Percentiles rank a stretch among this genome's conserved stretches.
Conservation (phyloP, 1,140 invertebrate genomes). For the Danaus plexippus region DNA sequence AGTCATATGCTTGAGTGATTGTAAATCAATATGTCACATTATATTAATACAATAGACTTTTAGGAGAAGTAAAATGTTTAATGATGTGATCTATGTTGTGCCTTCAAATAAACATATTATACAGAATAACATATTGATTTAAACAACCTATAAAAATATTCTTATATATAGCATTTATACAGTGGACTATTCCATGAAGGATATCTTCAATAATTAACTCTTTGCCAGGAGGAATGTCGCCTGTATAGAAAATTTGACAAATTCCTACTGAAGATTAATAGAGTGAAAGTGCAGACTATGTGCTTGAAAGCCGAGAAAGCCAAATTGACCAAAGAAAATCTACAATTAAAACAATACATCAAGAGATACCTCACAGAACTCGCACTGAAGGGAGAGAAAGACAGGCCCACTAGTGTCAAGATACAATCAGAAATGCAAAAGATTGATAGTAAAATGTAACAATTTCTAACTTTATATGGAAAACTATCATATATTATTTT, state of each 20-base stretch:
- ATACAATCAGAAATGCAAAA: conserved; percentile 41
- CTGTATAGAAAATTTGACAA: conserved; percentile 63
- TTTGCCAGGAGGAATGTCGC: conserved; percentile 53
- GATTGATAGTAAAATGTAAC: conserved; percentile 20
- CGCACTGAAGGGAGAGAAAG: conserved; percentile 50
- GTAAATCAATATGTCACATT: too few species aligned
- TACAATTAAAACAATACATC: conserved; percentile 62
- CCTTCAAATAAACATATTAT: too few species aligned
- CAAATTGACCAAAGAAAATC: conserved; percentile 57
- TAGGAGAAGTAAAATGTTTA: too few species aligned
- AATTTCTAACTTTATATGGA: conserved; percentile 10
- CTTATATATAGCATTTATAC: too few species aligned
- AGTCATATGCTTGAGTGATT: too few species aligned
- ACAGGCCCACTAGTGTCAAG: conserved; percentile 50
- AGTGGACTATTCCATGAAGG: too few species aligned
- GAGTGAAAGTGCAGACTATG: conserved; percentile 55
- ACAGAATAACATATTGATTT: too few species aligned
- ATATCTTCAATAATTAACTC: not conserved
- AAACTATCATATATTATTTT: conserved; percentile 38
- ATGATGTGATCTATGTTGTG: too few species aligned
- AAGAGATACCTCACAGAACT: conserved; percentile 64
- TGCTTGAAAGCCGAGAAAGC: conserved; percentile 56
- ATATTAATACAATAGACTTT: too few species aligned
- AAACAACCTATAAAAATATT: too few species aligned
- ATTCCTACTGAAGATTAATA: conserved; percentile 62